phyloP scores from a whole-genome alignment of 2,113 vertebrate species.

The Leucosticte australis region DNA sequence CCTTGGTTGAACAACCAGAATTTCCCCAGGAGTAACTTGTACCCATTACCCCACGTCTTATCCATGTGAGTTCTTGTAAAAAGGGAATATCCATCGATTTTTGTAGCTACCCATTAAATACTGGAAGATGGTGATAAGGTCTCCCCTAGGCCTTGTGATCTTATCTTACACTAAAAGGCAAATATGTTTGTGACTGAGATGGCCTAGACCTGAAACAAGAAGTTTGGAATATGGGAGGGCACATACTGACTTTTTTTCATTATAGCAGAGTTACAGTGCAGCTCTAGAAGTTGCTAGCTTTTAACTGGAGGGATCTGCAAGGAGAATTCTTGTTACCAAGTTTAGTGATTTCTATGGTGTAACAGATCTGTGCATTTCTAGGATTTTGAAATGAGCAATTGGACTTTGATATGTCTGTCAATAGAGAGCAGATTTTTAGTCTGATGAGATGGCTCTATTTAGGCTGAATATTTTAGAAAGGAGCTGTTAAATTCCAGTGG shows the following conservation, averaged over 20 bases:
- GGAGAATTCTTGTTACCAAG: background rate
- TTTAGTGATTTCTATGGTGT: background rate
- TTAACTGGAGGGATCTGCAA: background rate
- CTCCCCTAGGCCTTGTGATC: background rate
- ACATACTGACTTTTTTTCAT: background rate
- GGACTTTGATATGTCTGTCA: background rate
- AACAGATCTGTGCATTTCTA: background rate
- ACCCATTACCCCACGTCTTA: background rate
- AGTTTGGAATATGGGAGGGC: background rate
- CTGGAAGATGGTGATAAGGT: background rate
- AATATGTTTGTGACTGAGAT: background rate
- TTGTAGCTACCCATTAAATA: background rate
- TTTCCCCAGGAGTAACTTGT: background rate
- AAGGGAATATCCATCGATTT: accelerated
- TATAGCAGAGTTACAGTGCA: background rate
- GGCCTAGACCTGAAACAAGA: background rate
- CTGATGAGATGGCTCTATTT: background rate
- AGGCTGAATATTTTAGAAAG: background rate
- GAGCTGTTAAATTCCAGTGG: background rate
- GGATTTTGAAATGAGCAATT: background rate
- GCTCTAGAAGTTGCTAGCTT: background rate
- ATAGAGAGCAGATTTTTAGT: background rate
- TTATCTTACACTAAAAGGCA: background rate
- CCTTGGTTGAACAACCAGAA: background rate
- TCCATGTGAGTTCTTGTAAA: background rate